phyloP scores from a whole-genome alignment of 2,113 vertebrate genomes.

The Brachyhypopomus gauderio region DNA sequence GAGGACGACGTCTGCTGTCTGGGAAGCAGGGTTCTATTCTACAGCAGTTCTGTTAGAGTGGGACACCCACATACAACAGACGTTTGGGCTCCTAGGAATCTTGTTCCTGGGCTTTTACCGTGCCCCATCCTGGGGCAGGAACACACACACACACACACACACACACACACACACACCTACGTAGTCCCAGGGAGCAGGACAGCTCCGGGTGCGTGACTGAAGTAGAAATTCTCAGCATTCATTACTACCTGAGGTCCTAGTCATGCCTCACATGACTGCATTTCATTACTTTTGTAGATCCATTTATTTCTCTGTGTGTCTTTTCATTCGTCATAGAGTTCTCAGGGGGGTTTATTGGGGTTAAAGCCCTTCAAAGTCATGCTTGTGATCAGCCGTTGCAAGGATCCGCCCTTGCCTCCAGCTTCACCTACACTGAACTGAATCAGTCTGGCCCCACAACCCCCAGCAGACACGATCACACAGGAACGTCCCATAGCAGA shows the following conservation, averaged over 20 bases:
- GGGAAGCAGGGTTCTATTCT: background rate
- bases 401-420: no score
- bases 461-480: background rate
- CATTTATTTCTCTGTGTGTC: background rate
- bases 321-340: background rate
- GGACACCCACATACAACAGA: background rate
- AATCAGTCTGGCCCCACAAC: conserved; percentile 1
- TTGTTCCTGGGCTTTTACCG: conserved; percentile 20
- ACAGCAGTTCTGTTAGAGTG: conserved; percentile 6
- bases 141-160: conserved; percentile 9
- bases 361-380: no score
- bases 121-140: conserved; percentile 30
- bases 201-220: background rate
- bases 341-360: no score
- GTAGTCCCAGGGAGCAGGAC: conserved; percentile 20
- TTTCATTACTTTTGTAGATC: background rate
- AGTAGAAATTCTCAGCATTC: conserved; percentile 10
- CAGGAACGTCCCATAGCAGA: background rate
- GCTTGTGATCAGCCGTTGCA: no score
- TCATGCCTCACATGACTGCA: background rate
- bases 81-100: conserved; percentile 1
- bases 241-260: background rate
- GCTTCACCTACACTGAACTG: background rate
- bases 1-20: background rate
- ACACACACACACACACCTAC: background rate